Base-by-base conservation (phyloP, 2,113 vertebrate genomes). In the Melospiza georgiana region DNA sequence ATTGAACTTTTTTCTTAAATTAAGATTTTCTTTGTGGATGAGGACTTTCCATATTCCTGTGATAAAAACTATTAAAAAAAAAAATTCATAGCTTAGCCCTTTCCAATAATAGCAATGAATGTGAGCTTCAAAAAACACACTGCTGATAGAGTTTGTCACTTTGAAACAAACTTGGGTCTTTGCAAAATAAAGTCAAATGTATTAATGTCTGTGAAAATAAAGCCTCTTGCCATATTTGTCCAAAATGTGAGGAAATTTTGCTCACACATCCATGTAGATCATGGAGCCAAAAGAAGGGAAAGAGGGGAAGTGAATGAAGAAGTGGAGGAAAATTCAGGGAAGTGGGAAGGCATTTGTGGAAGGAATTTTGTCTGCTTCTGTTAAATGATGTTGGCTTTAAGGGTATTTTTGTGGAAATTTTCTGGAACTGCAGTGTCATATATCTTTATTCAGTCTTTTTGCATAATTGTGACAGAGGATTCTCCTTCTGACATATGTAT, bases 71-170 rank as follows among this genome's bases (percentile, higher is more conserved):
- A 33, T 10, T 28, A 2, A 5, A 48, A 43, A n/a, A 43, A 46
- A 58, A 75, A 16, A 0, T 8, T 41, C 28, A 3, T 20, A 63
- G 15, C 16, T 4, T 8, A 84, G 24, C 31, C 37, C 22, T 63
- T 93, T 86, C 57, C 31, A 52, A 7, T 39, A 58, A 66, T 46
- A 84, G 54, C 46, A 91, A 81, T 37, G 49, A 93, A 95, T 89
- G 87, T 95, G 87, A 95, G 94, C 87, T 95, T 95, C 89, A 91
- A 87, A 96, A 90, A 80, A 21, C 57, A 37, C 11, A 33, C 19
- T 72, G 31, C 59, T 35, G 54, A 18, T 77, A 44, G 82, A 51
- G 72, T 69, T 65, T 76, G 37, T 63, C 46, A 24, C 63, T 93
- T 78, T 37, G 46, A 66, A 87, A 72, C 57, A 61, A 48, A 44